Conservation (phyloP, 2,888 invertebrate species). For the Palloptera scutellata region DNA sequence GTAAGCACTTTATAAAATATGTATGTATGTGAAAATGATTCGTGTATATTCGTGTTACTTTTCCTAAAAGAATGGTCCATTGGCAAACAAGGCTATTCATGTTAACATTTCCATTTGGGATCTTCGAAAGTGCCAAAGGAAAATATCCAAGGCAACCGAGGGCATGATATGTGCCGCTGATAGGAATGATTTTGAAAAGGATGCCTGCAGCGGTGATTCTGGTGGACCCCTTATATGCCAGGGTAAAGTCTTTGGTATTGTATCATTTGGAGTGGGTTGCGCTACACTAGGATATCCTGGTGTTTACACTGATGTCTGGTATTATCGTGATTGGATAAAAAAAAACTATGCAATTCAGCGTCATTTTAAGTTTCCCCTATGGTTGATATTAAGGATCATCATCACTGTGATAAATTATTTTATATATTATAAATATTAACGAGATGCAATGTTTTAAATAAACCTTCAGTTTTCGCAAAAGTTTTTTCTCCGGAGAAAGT, state of each 20-base stretch:
- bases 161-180: slow-evolving; percentile 47
- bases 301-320: slow-evolving; percentile 43
- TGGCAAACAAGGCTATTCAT: slow-evolving; percentile 36
- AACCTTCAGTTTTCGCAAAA: too few relatives aligned
- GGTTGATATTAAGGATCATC: too few relatives aligned
- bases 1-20: slow-evolving; percentile 30
- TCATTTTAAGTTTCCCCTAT: too few relatives aligned
- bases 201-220: slow-evolving; percentile 49
- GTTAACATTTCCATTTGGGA: slow-evolving; percentile 40
- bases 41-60: background rate
- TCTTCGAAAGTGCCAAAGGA: slow-evolving; percentile 23
- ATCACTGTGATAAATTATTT: too few relatives aligned
- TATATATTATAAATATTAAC: too few relatives aligned
- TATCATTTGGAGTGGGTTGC: slow-evolving; percentile 49
- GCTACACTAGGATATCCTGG: slow-evolving; percentile 40
- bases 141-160: background rate
- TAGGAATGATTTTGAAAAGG: slow-evolving; percentile 38
- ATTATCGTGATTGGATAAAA: slow-evolving; percentile 40
- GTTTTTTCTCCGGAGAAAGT: too few relatives aligned
- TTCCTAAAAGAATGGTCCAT: slow-evolving; percentile 17
- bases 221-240: slow-evolving; percentile 48
- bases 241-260: slow-evolving; percentile 39
- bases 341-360: background rate
- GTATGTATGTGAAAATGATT: background rate
- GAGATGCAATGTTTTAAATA: too few relatives aligned